Percentiles rank a stretch among this genome's conserved stretches.
phyloP scores from a whole-genome alignment of 2,888 invertebrate species.

The Lasioglossum calceatum region DNA sequence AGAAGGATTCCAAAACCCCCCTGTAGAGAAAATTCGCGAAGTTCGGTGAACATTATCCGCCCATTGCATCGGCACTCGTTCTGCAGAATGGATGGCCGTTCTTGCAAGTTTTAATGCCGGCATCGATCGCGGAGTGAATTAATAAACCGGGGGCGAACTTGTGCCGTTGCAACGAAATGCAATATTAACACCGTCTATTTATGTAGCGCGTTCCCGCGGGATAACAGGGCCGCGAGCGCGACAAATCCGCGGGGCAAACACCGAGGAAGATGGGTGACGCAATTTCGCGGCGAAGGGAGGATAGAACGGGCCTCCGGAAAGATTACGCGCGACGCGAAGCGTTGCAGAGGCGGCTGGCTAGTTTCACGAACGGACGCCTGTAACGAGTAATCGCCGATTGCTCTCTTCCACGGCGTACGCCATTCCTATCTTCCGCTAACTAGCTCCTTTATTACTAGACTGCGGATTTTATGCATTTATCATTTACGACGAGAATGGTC shows the following conservation, averaged over 20 bases:
- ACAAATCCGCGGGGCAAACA: slow-evolving; percentile 37
- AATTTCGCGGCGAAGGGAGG: slow-evolving; percentile 18
- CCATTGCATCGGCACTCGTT: background rate
- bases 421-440: background rate
- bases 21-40: background rate
- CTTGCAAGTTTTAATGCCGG: slow-evolving; percentile 3
- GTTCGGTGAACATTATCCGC: background rate
- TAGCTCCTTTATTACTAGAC: background rate
- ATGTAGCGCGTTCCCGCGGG: slow-evolving; percentile 35
- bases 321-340: slow-evolving; percentile 11
- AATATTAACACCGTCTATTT: slow-evolving; percentile 4
- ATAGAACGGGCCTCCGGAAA: background rate
- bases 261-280: background rate
- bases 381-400: slow-evolving; percentile 14
- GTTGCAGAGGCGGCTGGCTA: background rate
- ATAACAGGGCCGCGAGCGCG: background rate
- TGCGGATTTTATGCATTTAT: too few relatives aligned
- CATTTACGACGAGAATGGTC: too few relatives aligned
- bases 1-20: background rate
- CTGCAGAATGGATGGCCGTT: background rate
- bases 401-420: background rate
- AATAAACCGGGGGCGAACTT: background rate
- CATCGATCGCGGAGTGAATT: slow-evolving; percentile 1
- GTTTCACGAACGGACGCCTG: background rate
- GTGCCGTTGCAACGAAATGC: slow-evolving; percentile 10